Evolutionary conservation across 2,888 invertebrate species (phyloP), one percentile per base, ranked within the genome.

Genomic region (Pristionchus entomophagus): DNA sequence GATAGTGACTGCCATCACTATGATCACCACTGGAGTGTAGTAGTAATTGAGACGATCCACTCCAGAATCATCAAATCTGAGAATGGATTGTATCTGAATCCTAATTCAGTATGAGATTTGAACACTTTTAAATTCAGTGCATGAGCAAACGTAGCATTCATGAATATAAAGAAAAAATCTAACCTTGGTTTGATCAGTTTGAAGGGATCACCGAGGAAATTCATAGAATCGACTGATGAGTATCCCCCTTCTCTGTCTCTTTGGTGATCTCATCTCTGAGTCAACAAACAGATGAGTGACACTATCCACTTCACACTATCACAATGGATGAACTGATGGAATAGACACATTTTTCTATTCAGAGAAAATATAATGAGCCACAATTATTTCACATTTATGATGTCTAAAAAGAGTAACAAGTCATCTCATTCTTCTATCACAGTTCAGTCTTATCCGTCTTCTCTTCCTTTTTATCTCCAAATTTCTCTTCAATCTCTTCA

Each of bases 21-120:
- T 89, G 62, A 92, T 92, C 56, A 92, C 91, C 38, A 92, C 88
- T 14, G 38, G 80, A 29, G 92, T 90, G 84, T 92, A 92, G 85
- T 92, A 93, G 83, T 92, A 92, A 78, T 92, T 92, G 62, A 92
- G 86, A 53, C 92, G 90, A 87, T 92, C 92, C 84, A 88, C 88
- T 14, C 90, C 90, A 73, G 88, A 87, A 86, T 91, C 90, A 84
- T 91, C 90, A 32, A 88, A 80, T 81, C 90, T 88, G 29, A 35
- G 45, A 45, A 45, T 14, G 45, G 35, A n/a, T 41, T n/a, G n/a
- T n/a, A n/a, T n/a, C n/a, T n/a, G n/a, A n/a, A n/a, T n/a, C n/a
- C n/a, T n/a, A n/a, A n/a, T n/a, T n/a, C n/a, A n/a, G n/a, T n/a
- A n/a, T n/a, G n/a, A n/a, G n/a, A n/a, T n/a, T n/a, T n/a, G n/a